A percentile compares a stretch with the other conserved stretches of the same genome.
Conservation (phyloP, 2,113 vertebrate species). For the Otis tarda region DNA sequence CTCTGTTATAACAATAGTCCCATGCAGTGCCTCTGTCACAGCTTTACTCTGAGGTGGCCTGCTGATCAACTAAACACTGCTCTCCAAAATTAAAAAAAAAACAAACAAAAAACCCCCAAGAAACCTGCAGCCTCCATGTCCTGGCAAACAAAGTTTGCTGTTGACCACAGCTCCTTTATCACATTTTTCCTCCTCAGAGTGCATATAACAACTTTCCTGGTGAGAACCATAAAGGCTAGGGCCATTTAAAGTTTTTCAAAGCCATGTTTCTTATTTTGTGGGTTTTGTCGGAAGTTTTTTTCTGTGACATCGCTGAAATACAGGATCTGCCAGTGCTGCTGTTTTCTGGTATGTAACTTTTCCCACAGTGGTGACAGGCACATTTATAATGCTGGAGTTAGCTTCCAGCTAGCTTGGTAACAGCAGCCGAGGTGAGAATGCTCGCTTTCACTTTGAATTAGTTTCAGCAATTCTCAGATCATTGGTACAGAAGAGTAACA, state of each 20-base stretch:
- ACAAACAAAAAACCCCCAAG: neutral
- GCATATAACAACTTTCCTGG: neutral
- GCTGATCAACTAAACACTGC: neutral
- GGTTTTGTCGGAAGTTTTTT: neutral
- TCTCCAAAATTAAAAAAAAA: neutral
- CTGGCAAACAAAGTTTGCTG: neutral
- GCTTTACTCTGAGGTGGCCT: neutral
- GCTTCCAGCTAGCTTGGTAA: accelerated
- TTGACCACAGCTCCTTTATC: neutral
- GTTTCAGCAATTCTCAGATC: neutral
- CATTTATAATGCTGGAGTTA: neutral
- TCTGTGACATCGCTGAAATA: neutral
- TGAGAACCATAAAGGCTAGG: neutral
- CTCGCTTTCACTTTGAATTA: neutral
- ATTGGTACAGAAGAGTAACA: neutral
- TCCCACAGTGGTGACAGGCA: neutral
- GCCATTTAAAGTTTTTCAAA: neutral
- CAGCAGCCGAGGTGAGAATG: accelerated
- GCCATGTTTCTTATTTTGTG: neutral
- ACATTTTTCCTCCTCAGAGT: neutral
- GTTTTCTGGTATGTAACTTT: neutral
- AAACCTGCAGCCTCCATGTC: neutral
- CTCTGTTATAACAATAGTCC: neutral
- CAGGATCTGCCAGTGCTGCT: neutral
- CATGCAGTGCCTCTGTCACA: neutral